Conservation (phyloP, 2,888 invertebrate genomes). For the Ochlodes sylvanus region DNA sequence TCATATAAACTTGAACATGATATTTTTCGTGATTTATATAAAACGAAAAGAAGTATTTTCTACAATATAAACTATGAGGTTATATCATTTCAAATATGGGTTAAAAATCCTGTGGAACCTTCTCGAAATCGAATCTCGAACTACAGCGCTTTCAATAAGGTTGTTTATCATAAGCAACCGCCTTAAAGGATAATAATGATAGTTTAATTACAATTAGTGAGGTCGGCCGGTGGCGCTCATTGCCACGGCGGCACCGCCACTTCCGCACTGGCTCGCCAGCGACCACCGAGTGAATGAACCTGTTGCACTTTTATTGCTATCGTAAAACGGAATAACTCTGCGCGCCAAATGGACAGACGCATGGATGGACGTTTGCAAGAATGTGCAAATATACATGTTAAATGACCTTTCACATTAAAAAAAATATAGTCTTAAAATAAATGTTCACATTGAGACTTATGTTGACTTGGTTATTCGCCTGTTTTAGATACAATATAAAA, state of each 20-base stretch:
- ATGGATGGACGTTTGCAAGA: conserved; percentile 2
- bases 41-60: too few relatives aligned
- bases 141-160: neutral
- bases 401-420: neutral
- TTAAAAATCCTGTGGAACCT: too few relatives aligned
- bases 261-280: conserved; percentile 15
- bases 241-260: conserved; percentile 22
- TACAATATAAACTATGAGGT: too few relatives aligned
- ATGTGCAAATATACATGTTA: neutral
- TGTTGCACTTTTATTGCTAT: conserved; percentile 23
- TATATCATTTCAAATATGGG: too few relatives aligned
- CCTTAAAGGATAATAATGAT: conserved; percentile 19
- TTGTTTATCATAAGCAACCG: neutral
- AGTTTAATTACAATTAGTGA: conserved; percentile 28
- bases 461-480: too few relatives aligned
- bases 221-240: conserved; percentile 24
- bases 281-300: conserved; percentile 30
- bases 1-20: too few relatives aligned
- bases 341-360: conserved; percentile 7
- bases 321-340: neutral
- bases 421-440: too few relatives aligned
- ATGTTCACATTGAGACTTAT: too few relatives aligned
- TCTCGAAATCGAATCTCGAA: too few relatives aligned
- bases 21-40: too few relatives aligned
- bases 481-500: too few relatives aligned